A percentile compares a stretch with the other conserved stretches of the same genome.
Evolutionary conservation across 2,113 vertebrate genomes (phyloP).

Genomic region (Motacilla alba): DNA sequence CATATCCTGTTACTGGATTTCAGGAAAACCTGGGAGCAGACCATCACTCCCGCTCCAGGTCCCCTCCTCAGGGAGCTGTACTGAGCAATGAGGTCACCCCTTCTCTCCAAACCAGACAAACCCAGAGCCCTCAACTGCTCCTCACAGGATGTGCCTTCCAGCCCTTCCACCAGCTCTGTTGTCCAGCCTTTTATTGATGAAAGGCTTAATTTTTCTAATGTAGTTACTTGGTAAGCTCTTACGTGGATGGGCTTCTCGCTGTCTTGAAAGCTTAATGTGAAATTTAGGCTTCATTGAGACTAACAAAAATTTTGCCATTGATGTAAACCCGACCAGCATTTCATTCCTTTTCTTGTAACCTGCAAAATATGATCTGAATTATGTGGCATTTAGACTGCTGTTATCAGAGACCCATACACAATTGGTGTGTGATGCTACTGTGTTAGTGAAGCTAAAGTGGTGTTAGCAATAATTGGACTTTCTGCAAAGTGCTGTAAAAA

Average conservation of each 20-base stretch:
- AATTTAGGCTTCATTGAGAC: background rate
- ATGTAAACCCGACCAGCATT: background rate
- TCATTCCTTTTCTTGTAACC: background rate
- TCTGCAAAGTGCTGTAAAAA: background rate
- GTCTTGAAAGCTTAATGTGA: background rate
- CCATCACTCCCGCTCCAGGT: accelerated
- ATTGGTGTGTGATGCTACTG: background rate
- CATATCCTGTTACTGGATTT: accelerated
- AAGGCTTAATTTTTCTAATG: background rate
- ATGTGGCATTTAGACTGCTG: background rate
- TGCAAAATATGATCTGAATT: background rate
- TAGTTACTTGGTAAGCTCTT: background rate
- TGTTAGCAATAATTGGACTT: background rate
- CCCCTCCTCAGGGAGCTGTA: background rate
- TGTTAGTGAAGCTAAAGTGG: background rate
- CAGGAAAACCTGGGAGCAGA: background rate
- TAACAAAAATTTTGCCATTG: background rate
- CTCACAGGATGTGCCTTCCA: background rate
- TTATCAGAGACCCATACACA: background rate
- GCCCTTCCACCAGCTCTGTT: background rate
- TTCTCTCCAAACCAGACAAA: background rate
- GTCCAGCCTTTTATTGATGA: background rate
- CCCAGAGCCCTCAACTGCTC: accelerated
- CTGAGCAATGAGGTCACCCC: background rate
- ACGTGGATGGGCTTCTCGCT: background rate